Percentiles rank a stretch among this genome's conserved stretches.
These are phyloP conservation scores for Stegana nigrithorax DNA, from an alignment of 2,888 invertebrate species.

Conservation along the genomic window DNA sequence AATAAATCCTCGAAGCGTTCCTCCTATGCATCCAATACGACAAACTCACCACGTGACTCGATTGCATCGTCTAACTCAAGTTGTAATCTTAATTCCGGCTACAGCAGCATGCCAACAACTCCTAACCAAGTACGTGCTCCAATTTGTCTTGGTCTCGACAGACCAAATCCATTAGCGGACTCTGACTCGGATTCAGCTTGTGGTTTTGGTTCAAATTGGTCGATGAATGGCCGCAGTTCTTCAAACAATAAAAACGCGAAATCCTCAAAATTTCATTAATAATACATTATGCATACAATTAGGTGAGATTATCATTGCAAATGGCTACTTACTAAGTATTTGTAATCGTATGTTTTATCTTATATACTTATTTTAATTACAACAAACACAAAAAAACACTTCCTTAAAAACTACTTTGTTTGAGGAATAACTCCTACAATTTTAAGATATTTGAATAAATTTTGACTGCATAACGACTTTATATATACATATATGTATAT, in stretches of 20 bases:
- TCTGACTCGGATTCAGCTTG: slow-evolving; percentile 91
- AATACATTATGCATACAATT: too few species aligned
- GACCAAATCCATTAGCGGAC: slow-evolving; percentile 68
- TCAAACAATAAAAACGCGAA: slow-evolving; percentile 43
- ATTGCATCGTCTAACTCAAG: slow-evolving; percentile 62
- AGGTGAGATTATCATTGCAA: too few species aligned
- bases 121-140: slow-evolving; percentile 73
- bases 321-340: too few species aligned
- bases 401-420: too few species aligned
- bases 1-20: slow-evolving; percentile 73
- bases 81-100: slow-evolving; percentile 62
- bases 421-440: too few species aligned
- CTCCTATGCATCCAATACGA: slow-evolving; percentile 55
- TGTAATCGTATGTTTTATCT: too few species aligned
- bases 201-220: slow-evolving; percentile 85
- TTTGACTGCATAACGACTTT: too few species aligned
- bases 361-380: too few species aligned
- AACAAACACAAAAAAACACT: too few species aligned
- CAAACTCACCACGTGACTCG: slow-evolving; percentile 57
- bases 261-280: too few species aligned
- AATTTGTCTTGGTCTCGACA: slow-evolving; percentile 44
- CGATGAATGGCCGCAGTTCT: slow-evolving; percentile 51
- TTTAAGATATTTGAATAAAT: too few species aligned
- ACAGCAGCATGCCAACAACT: slow-evolving; percentile 77
- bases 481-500: too few species aligned